Evolutionary conservation across 2,888 invertebrate genomes (phyloP).

Genomic region (Caenorhabditis sp.): DNA sequence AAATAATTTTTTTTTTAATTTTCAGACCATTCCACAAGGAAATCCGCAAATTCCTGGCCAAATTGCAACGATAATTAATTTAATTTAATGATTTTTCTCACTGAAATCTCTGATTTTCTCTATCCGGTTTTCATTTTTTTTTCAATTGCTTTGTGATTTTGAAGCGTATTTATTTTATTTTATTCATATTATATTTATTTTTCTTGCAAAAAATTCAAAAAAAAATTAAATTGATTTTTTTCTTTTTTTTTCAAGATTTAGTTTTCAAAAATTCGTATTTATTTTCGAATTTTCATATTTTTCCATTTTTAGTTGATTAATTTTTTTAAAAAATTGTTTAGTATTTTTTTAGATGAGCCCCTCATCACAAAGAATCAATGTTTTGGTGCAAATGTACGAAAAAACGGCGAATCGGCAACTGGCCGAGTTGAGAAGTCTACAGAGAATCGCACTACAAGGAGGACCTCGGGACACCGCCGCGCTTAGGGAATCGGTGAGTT

Average conservation of each 20-base stretch:
- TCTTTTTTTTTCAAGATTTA: neutral
- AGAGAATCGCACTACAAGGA: slow-evolving; percentile 56
- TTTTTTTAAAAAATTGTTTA: neutral
- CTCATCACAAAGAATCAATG: slow-evolving; percentile 20
- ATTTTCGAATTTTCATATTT: slow-evolving; percentile 3
- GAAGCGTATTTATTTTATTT: neutral
- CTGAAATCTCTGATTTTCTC: neutral
- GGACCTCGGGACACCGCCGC: slow-evolving; percentile 45
- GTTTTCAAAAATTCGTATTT: slow-evolving; percentile 1
- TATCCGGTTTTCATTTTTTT: neutral
- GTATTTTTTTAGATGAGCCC: slow-evolving; percentile 15
- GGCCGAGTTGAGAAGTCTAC: slow-evolving; percentile 62
- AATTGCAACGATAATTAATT: slow-evolving; percentile 36
- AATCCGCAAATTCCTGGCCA: slow-evolving; percentile 51
- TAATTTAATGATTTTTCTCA: neutral
- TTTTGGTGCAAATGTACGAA: slow-evolving; percentile 65
- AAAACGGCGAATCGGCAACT: slow-evolving; percentile 53
- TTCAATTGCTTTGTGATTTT: slow-evolving; percentile 2
- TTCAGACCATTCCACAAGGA: slow-evolving; percentile 58
- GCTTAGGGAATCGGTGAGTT: slow-evolving; percentile 55
- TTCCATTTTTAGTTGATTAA: neutral
- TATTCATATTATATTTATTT: too few relatives aligned
- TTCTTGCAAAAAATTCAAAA: too few relatives aligned
- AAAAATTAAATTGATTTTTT: neutral
- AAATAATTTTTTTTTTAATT: slow-evolving; percentile 14